Evolutionary conservation across 2,113 vertebrate species (phyloP).

Genomic region (Ophthalmolycus amberensis): DNA sequence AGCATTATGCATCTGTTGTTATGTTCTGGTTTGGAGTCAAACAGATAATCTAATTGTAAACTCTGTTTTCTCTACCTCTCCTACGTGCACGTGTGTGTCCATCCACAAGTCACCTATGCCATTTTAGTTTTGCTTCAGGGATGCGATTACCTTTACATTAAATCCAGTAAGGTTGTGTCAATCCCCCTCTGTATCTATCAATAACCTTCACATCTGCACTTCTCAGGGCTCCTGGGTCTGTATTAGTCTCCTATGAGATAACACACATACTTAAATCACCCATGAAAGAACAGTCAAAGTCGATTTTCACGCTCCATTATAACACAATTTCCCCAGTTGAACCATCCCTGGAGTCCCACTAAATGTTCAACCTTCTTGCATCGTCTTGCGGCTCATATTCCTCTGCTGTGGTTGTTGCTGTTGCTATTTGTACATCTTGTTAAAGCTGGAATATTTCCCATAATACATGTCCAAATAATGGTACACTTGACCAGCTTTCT

Average conservation of each 20-base stretch:
- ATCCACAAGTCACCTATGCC: conserved; percentile 1
- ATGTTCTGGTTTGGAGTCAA: conserved; percentile 50
- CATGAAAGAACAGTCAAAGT: conserved; percentile 47
- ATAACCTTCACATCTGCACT: conserved; percentile 27
- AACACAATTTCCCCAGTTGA: neutral
- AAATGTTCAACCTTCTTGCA: conserved; percentile 2
- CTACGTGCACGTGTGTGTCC: conserved; percentile 24
- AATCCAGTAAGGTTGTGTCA: conserved; percentile 28
- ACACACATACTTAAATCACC: conserved; percentile 16
- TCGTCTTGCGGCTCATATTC: neutral
- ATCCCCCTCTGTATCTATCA: neutral
- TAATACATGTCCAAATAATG: neutral
- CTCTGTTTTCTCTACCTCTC: conserved; percentile 30
- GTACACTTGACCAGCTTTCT: neutral
- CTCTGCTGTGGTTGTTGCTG: neutral
- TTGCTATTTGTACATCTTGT: neutral
- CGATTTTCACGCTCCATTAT: conserved; percentile 10
- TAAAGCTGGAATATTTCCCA: neutral
- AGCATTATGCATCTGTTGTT: conserved; percentile 54
- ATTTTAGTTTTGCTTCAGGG: conserved; percentile 18
- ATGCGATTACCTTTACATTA: conserved; percentile 36
- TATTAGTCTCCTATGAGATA: conserved; percentile 9
- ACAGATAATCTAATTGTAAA: conserved; percentile 59
- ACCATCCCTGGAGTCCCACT: conserved; percentile 2
- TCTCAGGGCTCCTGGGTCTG: neutral